These are phyloP conservation scores for Ips nitidus DNA, from an alignment of 1,140 invertebrate genomes.

Conservation along the genomic window DNA sequence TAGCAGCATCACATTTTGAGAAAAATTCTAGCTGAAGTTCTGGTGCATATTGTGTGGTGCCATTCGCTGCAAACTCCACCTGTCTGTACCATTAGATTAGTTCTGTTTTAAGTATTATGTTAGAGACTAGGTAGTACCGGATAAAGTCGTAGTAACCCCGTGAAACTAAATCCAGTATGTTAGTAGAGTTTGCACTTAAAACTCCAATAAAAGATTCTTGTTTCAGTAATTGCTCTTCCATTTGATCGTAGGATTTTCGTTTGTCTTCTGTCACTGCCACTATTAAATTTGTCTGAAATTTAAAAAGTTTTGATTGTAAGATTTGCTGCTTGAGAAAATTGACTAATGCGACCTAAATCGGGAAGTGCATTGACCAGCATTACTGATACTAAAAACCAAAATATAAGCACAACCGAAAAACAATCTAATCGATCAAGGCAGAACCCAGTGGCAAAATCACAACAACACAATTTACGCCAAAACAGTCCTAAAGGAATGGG, in stretches of 20 bases:
- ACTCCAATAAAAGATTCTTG: slow-evolving; percentile 61
- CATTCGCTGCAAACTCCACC: slow-evolving; percentile 59
- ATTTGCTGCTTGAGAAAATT: neutral
- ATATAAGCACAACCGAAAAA: no score
- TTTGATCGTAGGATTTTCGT: slow-evolving; percentile 56
- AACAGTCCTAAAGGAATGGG: no score
- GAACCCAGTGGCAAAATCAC: no score
- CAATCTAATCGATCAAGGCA: no score
- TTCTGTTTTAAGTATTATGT: slow-evolving; percentile 47
- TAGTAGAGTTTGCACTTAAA: slow-evolving; percentile 60
- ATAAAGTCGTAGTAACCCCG: slow-evolving; percentile 26
- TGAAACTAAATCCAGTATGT: slow-evolving; percentile 63
- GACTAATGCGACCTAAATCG: no score
- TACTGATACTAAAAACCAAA: no score
- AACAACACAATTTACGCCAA: no score
- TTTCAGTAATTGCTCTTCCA: slow-evolving; percentile 55
- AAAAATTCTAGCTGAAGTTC: slow-evolving; percentile 59
- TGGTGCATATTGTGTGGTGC: slow-evolving; percentile 40
- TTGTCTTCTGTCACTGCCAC: slow-evolving; percentile 59
- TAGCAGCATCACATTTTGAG: slow-evolving; percentile 57
- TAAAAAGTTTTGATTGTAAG: neutral
- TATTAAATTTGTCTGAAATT: slow-evolving; percentile 59
- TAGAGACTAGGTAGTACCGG: slow-evolving; percentile 9
- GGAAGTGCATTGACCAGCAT: no score
- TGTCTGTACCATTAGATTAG: slow-evolving; percentile 52